Conservation (phyloP, 2,888 invertebrate species). For the Eupithecia dodoneata region DNA sequence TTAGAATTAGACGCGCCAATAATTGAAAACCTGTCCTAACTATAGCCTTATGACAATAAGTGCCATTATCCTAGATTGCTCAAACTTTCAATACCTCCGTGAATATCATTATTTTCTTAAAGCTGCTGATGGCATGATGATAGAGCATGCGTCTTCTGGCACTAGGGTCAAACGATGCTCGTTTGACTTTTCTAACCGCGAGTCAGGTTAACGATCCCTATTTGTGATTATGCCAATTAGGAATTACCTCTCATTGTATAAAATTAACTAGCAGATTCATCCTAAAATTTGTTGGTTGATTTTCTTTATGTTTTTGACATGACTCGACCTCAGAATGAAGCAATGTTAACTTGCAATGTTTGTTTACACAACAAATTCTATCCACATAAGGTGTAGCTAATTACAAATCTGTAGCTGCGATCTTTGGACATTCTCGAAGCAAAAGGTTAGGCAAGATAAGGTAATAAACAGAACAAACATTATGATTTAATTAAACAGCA, state of each 20-base stretch:
- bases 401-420: slow-evolving; percentile 42
- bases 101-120: slow-evolving; percentile 43
- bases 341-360: slow-evolving; percentile 38
- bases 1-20: slow-evolving; percentile 30
- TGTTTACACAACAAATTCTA: slow-evolving; percentile 44
- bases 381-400: slow-evolving; percentile 44
- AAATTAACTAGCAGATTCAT: slow-evolving; percentile 39
- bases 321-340: slow-evolving; percentile 39
- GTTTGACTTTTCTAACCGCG: slow-evolving; percentile 49
- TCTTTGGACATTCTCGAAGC: slow-evolving; percentile 38
- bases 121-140: slow-evolving; percentile 43
- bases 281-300: slow-evolving; percentile 29
- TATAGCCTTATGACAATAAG: neutral
- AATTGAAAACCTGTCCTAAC: slow-evolving; percentile 38
- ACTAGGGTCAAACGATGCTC: slow-evolving; percentile 48
- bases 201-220: slow-evolving; percentile 51
- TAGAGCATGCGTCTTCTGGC: slow-evolving; percentile 43
- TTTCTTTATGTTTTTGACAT: slow-evolving; percentile 40
- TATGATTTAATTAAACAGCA: slow-evolving; percentile 36
- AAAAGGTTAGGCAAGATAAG: slow-evolving; percentile 35
- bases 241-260: slow-evolving; percentile 46
- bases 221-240: slow-evolving; percentile 52
- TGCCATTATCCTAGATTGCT: slow-evolving; percentile 22
- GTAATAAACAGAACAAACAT: slow-evolving; percentile 23
- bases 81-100: slow-evolving; percentile 29